These are phyloP conservation scores for Microcebus murinus DNA, from an alignment of 2,113 vertebrate species.

Conservation along the genomic window DNA sequence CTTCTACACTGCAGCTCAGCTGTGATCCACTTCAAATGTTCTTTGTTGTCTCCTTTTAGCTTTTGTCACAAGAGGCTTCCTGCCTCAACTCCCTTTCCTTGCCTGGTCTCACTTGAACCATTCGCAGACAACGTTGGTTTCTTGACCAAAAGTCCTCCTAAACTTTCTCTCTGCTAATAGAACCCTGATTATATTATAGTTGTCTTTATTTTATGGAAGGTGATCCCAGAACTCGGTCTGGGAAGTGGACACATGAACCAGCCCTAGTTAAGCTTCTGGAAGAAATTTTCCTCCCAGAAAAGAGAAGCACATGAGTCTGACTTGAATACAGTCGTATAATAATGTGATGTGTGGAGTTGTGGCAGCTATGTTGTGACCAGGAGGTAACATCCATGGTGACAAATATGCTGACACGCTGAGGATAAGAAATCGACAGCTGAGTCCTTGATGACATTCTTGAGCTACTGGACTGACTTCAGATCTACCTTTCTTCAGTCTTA, in stretches of 20 bases:
- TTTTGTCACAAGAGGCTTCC: neutral
- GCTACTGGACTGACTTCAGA: neutral
- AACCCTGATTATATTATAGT: neutral
- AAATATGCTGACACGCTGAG: neutral
- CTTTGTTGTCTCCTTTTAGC: neutral
- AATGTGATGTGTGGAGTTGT: neutral
- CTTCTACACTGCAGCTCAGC: neutral
- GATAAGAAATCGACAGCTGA: neutral
- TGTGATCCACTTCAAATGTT: neutral
- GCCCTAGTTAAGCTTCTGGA: neutral
- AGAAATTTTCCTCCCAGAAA: slow-evolving; percentile 26
- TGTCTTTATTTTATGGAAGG: neutral
- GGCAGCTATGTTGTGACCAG: neutral
- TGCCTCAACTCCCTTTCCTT: neutral
- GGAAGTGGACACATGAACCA: neutral
- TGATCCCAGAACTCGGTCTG: neutral
- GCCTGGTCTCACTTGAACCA: neutral
- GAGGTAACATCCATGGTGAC: neutral
- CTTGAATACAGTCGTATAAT: neutral
- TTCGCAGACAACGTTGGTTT: neutral
- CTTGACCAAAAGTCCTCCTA: neutral
- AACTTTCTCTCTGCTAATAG: neutral
- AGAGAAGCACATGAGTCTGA: neutral
- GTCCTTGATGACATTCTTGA: neutral
- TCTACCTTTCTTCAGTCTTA: neutral